Base-by-base conservation (phyloP, 1,140 invertebrate species). In the Camponotus pennsylvanicus region DNA sequence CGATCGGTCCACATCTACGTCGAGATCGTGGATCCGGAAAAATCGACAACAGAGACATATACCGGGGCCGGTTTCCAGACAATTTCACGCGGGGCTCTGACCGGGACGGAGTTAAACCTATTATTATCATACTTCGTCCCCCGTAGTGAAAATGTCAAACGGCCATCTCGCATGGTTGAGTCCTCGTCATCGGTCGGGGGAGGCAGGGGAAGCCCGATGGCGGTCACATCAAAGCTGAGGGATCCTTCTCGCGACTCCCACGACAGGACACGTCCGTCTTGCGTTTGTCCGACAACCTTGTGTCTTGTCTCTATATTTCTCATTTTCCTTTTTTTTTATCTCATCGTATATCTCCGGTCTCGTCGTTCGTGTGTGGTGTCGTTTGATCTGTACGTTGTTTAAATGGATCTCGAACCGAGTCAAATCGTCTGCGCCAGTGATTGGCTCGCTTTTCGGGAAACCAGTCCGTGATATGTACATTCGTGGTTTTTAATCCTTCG, bases 101-200 rank as follows among this genome's bases (percentile, higher is more conserved):
- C 63, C 55, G 64, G 70, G 75, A 78, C 83, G 32, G 66, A 92
- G 92, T 92, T 93, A 92, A 93, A 90, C 92, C 92, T 90, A 92
- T 93, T 92, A 93, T 93, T 93, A 91, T 89, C 85, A 64, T 90
- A 80, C 21, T 75, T 70, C 64, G 88, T 93, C 88, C 77, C 92
- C 92, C 90, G 90, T 91, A 91, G 93, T 93, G 93, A 93, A 93
- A 92, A 93, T 93, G 92, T 93, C 92, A 92, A 92, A 90, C 87
- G 91, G 82, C 64, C 89, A 91, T 92, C 89, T 79, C 85, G 88
- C 86, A 87, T 91, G 86, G 82, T 67, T 80, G 86, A 88, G 85
- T 88, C 82, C 75, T 61, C 57, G 77, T 45, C 57, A 55, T 73
- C 13, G 49, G 15, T 37, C 40, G 37, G 34, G 73, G 52, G 52